Percentiles rank a stretch among this genome's conserved stretches.
Conservation (phyloP, 2,797 vertebrate species). For the Staurois parvus region DNA sequence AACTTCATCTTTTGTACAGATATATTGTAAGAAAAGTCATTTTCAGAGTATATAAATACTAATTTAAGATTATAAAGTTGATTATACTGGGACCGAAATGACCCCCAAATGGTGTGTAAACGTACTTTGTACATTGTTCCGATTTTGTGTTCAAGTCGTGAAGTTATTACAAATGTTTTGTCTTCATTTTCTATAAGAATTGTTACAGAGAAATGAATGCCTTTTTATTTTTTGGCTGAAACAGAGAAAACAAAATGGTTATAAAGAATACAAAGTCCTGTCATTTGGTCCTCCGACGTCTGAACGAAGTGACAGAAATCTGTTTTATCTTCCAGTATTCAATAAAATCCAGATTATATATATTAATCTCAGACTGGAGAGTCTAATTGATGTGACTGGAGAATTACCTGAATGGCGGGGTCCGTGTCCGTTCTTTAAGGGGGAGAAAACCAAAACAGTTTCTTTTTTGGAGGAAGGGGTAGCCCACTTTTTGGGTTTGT, state of each 20-base stretch:
- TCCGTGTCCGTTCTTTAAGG: too few species aligned
- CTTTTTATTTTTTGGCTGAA: constrained; percentile 9
- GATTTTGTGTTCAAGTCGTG: constrained; percentile 49
- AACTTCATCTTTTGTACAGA: constrained; percentile 19
- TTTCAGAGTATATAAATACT: constrained; percentile 51
- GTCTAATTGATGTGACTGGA: too few species aligned
- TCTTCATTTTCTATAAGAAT: constrained; percentile 22
- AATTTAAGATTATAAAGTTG: constrained; percentile 49
- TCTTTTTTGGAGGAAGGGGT: too few species aligned
- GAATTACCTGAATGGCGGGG: too few species aligned
- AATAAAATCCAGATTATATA: constrained; percentile 1
- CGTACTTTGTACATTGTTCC: constrained; percentile 29
- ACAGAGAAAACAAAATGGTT: not conserved
- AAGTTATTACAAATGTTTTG: constrained; percentile 25
- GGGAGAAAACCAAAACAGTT: too few species aligned
- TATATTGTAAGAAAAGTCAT: constrained; percentile 25
- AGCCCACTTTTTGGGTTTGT: too few species aligned
- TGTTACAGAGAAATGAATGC: not conserved
- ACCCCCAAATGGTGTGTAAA: constrained; percentile 1
- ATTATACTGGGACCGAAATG: constrained; percentile 8
- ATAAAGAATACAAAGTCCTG: not conserved
- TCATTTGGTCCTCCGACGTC: not conserved
- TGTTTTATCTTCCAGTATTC: constrained; percentile 1
- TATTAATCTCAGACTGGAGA: not conserved
- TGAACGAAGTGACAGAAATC: not conserved